These are phyloP conservation scores for Andrena marginata DNA, from an alignment of 2,888 invertebrate species.

Conservation along the genomic window DNA sequence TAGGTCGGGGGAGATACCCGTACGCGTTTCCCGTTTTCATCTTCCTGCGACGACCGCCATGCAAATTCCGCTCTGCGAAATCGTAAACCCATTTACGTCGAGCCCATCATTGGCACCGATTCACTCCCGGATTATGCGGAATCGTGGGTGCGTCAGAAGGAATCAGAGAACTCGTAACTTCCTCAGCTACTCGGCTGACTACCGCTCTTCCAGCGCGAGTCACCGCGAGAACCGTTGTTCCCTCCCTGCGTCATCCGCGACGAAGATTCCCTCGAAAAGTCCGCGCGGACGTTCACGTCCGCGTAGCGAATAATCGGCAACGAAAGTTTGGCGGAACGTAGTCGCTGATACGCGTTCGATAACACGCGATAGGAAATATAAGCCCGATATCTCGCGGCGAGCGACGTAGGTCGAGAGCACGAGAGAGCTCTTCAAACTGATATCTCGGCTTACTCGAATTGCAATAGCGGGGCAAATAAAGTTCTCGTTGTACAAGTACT, in stretches of 20 bases:
- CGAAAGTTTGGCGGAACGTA: neutral
- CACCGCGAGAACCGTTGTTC: slow-evolving; percentile 23
- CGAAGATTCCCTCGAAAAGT: slow-evolving; percentile 35
- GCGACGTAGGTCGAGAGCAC: too few relatives aligned
- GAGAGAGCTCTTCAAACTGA: neutral
- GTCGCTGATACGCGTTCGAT: neutral
- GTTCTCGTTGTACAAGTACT: neutral
- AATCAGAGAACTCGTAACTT: neutral
- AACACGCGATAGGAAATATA: neutral
- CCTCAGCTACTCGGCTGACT: neutral
- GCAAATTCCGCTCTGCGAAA: neutral
- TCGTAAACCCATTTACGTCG: too few relatives aligned
- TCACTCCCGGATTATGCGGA: neutral
- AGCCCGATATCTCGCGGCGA: neutral
- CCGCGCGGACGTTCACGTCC: neutral
- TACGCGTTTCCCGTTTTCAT: slow-evolving; percentile 7
- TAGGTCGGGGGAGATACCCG: slow-evolving; percentile 16
- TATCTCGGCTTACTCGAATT: neutral
- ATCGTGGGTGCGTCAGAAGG: neutral
- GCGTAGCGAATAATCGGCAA: neutral
- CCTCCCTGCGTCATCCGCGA: slow-evolving; percentile 43
- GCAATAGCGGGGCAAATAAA: neutral
- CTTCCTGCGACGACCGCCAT: neutral
- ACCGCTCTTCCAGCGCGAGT: neutral
- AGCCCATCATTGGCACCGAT: neutral